phyloP scores from a whole-genome alignment of 2,113 vertebrate genomes.

The Nycticebus coucang region DNA sequence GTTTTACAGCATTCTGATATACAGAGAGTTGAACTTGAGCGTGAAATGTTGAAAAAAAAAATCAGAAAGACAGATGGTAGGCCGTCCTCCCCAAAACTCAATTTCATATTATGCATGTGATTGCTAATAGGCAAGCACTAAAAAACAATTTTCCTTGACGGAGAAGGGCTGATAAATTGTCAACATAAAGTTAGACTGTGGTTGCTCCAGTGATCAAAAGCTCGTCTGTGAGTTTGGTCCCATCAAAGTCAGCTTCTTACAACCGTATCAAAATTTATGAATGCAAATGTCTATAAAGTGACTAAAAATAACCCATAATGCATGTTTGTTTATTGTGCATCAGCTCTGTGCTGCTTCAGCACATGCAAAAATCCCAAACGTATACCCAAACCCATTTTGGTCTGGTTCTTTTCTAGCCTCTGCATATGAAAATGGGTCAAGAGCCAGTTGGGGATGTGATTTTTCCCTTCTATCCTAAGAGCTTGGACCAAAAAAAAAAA shows the following conservation, averaged over 20 bases:
- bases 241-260: slow-evolving; percentile 82
- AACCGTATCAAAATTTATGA: slow-evolving; percentile 85
- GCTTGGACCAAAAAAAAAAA: background rate
- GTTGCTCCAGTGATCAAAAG: slow-evolving; percentile 83
- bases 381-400: background rate
- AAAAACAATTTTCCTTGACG: slow-evolving; percentile 85
- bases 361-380: slow-evolving; percentile 53
- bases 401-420: background rate
- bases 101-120: slow-evolving; percentile 86
- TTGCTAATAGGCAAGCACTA: slow-evolving; percentile 86
- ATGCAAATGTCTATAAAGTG: slow-evolving; percentile 82
- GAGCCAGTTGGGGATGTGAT: background rate
- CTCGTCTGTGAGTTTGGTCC: slow-evolving; percentile 81
- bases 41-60: slow-evolving; percentile 74
- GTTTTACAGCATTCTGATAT: slow-evolving; percentile 82
- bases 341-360: slow-evolving; percentile 66
- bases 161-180: slow-evolving; percentile 86
- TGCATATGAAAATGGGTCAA: slow-evolving; percentile 12
- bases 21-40: slow-evolving; percentile 82
- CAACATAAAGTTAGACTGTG: slow-evolving; percentile 83
- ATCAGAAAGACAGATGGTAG: slow-evolving; percentile 86
- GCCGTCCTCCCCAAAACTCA: slow-evolving; percentile 84
- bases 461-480: slow-evolving; percentile 3
- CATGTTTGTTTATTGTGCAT: slow-evolving; percentile 72
- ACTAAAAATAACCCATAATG: slow-evolving; percentile 79